These are phyloP conservation scores for Gonioctena quinquepunctata DNA, from an alignment of 1,140 invertebrate genomes.

Conservation along the genomic window DNA sequence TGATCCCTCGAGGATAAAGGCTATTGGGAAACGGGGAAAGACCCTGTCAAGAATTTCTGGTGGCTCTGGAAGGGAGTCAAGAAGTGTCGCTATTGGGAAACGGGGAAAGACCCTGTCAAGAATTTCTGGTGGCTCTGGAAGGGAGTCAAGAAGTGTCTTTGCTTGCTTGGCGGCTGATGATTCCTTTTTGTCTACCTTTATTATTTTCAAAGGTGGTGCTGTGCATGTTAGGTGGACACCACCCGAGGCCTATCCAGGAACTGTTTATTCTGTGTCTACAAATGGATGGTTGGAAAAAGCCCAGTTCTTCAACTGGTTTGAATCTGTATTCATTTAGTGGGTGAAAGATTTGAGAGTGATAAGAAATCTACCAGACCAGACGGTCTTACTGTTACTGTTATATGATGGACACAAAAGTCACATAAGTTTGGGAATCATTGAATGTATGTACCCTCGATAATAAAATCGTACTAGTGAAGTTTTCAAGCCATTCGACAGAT, in stretches of 20 bases:
- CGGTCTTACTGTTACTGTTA: constrained; percentile 14
- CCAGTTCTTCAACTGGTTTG: constrained; percentile 45
- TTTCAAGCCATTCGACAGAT: constrained; percentile 31
- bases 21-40: too few species aligned
- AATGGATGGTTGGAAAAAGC: constrained; percentile 47
- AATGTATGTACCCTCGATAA: constrained; percentile 26
- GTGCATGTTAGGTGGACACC: constrained; percentile 46
- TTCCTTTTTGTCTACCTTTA: constrained; percentile 45
- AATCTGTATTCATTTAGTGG: constrained; percentile 17
- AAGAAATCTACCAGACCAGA: constrained; percentile 19
- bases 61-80: too few species aligned
- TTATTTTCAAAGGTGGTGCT: constrained; percentile 44
- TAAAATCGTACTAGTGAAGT: constrained; percentile 24
- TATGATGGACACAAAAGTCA: constrained; percentile 29
- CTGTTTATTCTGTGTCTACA: constrained; percentile 43
- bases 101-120: constrained; percentile 41
- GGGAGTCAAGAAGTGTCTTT: constrained; percentile 45
- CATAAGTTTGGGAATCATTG: constrained; percentile 25
- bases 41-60: too few species aligned
- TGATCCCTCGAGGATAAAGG: constrained; percentile 17
- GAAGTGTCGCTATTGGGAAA: constrained; percentile 26
- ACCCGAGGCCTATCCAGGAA: constrained; percentile 40
- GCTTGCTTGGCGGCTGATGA: constrained; percentile 44
- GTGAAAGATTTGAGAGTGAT: constrained; percentile 19
- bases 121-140: constrained; percentile 45